Evolutionary conservation across 1,140 invertebrate genomes (phyloP), one percentile per base, ranked within the genome.

Genomic region (Bursaphelenchus mucronatus): DNA sequence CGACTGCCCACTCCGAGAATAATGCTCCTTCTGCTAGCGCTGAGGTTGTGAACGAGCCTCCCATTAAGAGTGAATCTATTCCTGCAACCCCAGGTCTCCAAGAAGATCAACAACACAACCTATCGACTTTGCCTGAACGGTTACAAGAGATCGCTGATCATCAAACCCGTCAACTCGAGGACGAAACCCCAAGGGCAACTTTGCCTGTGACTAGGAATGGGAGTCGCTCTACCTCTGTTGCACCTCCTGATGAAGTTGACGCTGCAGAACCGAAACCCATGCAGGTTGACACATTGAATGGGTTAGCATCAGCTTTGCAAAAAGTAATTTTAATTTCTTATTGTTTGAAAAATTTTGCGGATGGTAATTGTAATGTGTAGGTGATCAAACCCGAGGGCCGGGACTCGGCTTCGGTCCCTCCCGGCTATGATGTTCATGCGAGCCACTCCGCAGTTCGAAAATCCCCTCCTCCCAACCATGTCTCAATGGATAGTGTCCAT

Each of bases 201-300:
- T 17, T 47, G 54, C n/a, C 46, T 13, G 41, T 21, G 19, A 8
- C 65, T 39, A 5, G 39, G 30, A 66, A 9, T 62, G 19, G 21
- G 15, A 68, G 41, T 53, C 45, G 64, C 19, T 65, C 64, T 58
- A 15, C 17, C 11, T 67, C 65, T 19, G 21, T 69, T 10, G 68
- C 69, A 15, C 67, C 62, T 41, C 59, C 53, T 39, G 15, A 8
- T 10, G 51, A n/a, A 63, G 30, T 39, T 45, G 10, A 15, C 10
- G 39, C 63, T 49, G 47, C 49, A 11, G 50, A 50, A 46, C 41
- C 56, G 11, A 63, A 61, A 15, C 44, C 58, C 15, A 58, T 73
- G 10, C 75, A 76, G 8, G 67, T 76, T 30, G 75, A 76, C 17
- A 76, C 76, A 13, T 54, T 76, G 8, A 71, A 68, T 44, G 75